Evolutionary conservation across 2,888 invertebrate species (phyloP).

Genomic region (Meteorus cinctellus): DNA sequence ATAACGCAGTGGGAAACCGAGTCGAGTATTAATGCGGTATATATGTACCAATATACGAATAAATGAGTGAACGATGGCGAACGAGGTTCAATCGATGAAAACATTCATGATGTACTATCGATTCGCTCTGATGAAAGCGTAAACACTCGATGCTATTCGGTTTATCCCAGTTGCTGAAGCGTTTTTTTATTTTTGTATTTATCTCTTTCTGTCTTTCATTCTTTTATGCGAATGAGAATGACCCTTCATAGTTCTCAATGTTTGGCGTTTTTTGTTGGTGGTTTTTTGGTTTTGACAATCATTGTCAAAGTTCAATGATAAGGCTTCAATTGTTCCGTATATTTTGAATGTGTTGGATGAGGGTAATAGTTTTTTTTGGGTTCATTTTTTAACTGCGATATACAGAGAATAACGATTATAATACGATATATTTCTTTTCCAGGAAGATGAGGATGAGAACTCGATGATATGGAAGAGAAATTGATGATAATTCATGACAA

Average conservation of each 20-base stretch:
- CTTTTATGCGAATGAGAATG: neutral
- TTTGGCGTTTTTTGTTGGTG: neutral
- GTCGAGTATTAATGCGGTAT: neutral
- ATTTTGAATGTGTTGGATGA: neutral
- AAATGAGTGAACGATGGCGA: constrained; percentile 14
- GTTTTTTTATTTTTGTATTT: neutral
- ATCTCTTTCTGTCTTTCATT: neutral
- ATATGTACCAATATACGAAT: neutral
- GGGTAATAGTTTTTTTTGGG: no score
- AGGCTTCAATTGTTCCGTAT: neutral
- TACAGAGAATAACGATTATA: no score
- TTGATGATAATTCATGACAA: no score
- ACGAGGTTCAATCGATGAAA: constrained; percentile 28
- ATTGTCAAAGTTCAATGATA: neutral
- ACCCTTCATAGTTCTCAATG: neutral
- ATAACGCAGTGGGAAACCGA: constrained; percentile 18
- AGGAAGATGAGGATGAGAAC: no score
- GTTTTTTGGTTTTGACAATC: neutral
- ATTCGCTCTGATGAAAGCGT: constrained; percentile 15
- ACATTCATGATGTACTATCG: constrained; percentile 20
- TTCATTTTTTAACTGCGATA: no score
- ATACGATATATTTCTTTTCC: no score
- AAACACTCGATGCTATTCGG: constrained; percentile 18
- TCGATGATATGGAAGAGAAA: no score
- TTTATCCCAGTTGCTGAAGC: neutral